A percentile compares a stretch with the other conserved stretches of the same genome.
Conservation (phyloP, 2,113 vertebrate genomes). For the Accipiter cooperii region DNA sequence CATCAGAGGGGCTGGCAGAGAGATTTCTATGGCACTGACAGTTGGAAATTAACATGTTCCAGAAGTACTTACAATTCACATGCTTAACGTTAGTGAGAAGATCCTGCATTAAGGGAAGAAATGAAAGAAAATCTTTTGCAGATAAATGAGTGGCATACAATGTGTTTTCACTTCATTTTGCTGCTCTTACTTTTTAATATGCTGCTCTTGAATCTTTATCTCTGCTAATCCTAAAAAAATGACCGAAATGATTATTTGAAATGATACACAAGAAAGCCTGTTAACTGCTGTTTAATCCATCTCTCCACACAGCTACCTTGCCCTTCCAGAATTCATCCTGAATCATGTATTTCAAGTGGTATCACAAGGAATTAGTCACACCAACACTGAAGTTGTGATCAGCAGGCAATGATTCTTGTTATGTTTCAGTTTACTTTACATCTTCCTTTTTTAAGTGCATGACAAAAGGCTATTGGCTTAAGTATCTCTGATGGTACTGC, state of each 20-base stretch:
- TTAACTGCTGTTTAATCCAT: conserved; percentile 5
- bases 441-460: background rate
- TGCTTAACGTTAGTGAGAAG: background rate
- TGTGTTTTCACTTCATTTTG: background rate
- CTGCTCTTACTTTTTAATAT: background rate
- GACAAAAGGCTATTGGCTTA: background rate
- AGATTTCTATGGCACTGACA: conserved; percentile 29
- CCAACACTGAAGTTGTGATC: background rate
- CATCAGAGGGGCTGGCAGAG: background rate
- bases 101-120: background rate
- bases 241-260: background rate
- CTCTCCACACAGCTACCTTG: background rate
- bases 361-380: conserved; percentile 35
- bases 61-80: conserved; percentile 37
- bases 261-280: background rate
- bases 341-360: conserved; percentile 33
- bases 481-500: background rate
- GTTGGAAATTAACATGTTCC: conserved; percentile 48
- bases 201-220: background rate
- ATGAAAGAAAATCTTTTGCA: background rate
- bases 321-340: conserved; percentile 50
- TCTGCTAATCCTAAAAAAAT: conserved; percentile 4
- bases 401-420: background rate
- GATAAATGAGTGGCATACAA: background rate
- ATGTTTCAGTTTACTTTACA: background rate